Evolutionary conservation across 1,140 invertebrate genomes (phyloP), one percentile per base, ranked within the genome.

Genomic region (Chymomyza costata): DNA sequence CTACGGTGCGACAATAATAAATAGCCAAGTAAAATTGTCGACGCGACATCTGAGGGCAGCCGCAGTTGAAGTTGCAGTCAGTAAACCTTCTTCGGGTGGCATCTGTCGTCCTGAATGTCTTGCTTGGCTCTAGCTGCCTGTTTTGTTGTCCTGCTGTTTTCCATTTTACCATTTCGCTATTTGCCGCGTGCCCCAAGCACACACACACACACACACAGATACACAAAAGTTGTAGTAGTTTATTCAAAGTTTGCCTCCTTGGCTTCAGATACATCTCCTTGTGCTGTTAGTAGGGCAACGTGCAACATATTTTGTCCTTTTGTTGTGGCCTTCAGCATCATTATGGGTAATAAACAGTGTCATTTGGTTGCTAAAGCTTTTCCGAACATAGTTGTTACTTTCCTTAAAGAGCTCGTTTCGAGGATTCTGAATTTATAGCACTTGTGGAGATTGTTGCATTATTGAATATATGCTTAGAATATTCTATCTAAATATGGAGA

Each of bases 271-370:
- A 48, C 47, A 44, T n/a, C n/a, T n/a, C n/a, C n/a, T n/a, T n/a
- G n/a, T n/a, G n/a, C n/a, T n/a, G 0, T 11, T 10, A 17, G 10
- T 3, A 18, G 30, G 11, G 1, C 63, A 68, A 47, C 50, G 15
- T 8, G 32, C 48, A 38, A 59, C 71, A 71, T 78, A 78, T 78
- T 78, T 62, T 65, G 47, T 40, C 18, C 48, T 40, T 37, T 45
- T 58, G 51, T 69, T 65, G 71, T 63, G 61, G 57, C 45, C 54
- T 61, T 65, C 60, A 78, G 71, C 71, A 78, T 76, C 71, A 76
- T 78, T 78, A 78, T 80, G 71, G 71, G 73, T 80, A 78, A 78
- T 78, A 78, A 78, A 80, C 71, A 78, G 80, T 78, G 73, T 57
- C 71, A 78, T 78, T 78, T 78, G 71, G 21, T 8, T 25, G 21